phyloP scores from a whole-genome alignment of 2,888 invertebrate species.

The Dicyrtomina minuta region DNA sequence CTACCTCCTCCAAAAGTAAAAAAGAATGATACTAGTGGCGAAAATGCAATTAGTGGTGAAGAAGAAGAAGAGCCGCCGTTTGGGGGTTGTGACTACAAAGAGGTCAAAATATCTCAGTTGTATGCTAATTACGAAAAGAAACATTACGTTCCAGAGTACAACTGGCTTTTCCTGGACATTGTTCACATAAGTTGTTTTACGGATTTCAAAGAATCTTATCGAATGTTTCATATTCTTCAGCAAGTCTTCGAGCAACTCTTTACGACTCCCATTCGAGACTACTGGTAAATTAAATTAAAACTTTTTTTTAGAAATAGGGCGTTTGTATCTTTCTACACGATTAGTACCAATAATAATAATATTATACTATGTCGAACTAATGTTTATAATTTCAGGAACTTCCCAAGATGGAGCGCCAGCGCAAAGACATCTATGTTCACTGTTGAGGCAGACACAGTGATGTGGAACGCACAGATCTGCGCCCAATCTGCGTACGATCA shows the following conservation, averaged over 20 bases:
- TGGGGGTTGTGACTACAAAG: not conserved
- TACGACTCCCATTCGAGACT: constrained; percentile 46
- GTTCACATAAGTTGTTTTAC: constrained; percentile 47
- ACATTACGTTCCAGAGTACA: constrained; percentile 48
- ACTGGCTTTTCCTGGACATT: constrained; percentile 48
- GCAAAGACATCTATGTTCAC: constrained; percentile 2
- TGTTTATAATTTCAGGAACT: constrained; percentile 6
- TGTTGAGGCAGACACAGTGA: constrained; percentile 4
- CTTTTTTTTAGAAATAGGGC: not conserved
- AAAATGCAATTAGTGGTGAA: too few species aligned
- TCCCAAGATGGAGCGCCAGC: constrained; percentile 4
- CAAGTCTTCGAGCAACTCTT: constrained; percentile 47
- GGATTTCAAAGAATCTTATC: constrained; percentile 46
- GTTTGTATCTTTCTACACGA: not conserved
- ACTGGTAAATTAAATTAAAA: constrained; percentile 38
- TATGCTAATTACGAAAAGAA: constrained; percentile 11
- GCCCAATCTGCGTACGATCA: constrained; percentile 15
- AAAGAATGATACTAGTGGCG: too few species aligned
- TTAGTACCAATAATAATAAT: not conserved
- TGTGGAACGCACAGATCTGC: constrained; percentile 28
- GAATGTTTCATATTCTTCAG: constrained; percentile 50
- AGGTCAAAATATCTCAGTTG: not conserved
- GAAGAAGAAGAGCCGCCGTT: too few species aligned
- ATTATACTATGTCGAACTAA: not conserved
- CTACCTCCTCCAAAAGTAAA: too few species aligned